These are phyloP conservation scores for Suricata suricatta DNA, from an alignment of 2,113 vertebrate genomes.

Conservation along the genomic window DNA sequence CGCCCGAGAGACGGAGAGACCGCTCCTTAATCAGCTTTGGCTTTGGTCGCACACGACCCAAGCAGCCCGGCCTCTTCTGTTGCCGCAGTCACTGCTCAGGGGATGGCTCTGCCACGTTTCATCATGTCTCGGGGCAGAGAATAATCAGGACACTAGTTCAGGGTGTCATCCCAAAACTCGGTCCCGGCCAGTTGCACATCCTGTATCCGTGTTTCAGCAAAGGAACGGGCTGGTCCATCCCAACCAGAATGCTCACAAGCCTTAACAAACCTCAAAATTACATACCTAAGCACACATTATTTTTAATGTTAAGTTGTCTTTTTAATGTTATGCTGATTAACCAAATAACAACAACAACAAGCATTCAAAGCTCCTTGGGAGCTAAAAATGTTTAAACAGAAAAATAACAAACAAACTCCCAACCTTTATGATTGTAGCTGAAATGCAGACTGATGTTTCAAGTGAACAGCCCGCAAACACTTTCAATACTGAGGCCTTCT, in stretches of 20 bases:
- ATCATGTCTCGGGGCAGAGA: constrained; percentile 55
- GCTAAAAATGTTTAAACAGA: background rate
- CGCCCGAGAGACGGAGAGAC: background rate
- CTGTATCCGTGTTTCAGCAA: background rate
- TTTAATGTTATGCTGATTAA: background rate
- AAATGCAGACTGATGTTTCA: background rate
- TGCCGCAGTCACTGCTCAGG: background rate
- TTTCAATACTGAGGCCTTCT: background rate
- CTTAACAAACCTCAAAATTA: background rate
- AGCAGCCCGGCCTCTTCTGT: background rate
- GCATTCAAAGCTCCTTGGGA: constrained; percentile 7
- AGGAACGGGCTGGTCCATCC: background rate
- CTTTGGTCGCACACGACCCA: background rate
- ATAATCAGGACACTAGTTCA: background rate
- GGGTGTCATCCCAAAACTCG: background rate
- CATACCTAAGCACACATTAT: background rate
- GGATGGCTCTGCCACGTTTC: constrained; percentile 46
- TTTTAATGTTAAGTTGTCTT: constrained; percentile 2
- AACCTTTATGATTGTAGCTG: background rate
- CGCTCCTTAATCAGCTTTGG: background rate
- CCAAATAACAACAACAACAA: background rate
- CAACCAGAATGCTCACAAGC: background rate
- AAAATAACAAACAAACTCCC: background rate
- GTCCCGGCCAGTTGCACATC: background rate
- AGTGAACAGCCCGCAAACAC: background rate